Percentiles rank a stretch among this genome's conserved stretches.
phyloP scores from a whole-genome alignment of 2,888 invertebrate genomes.

The Herminia tarsipennalis region DNA sequence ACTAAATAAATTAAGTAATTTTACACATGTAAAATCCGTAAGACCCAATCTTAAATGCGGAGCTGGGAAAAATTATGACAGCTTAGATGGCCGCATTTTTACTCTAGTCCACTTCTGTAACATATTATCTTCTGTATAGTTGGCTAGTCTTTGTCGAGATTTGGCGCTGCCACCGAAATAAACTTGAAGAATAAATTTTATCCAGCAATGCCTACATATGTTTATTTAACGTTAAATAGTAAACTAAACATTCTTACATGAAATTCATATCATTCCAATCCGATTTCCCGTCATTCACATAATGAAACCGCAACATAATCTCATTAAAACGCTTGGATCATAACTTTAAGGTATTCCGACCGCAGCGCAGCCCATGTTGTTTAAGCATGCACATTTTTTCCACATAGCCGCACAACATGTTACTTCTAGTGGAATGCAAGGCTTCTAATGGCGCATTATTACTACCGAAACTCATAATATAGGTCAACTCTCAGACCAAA shows the following conservation, averaged over 20 bases:
- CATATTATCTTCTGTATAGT: too few species aligned
- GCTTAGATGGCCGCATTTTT: too few species aligned
- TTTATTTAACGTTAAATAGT: background rate
- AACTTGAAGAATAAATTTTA: background rate
- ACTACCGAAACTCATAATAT: conserved; percentile 20
- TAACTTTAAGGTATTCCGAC: background rate
- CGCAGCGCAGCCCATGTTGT: background rate
- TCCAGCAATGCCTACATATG: background rate
- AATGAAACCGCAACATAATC: background rate
- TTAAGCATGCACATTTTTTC: background rate
- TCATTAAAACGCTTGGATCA: background rate
- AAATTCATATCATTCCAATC: background rate
- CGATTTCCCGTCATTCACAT: background rate
- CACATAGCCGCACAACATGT: background rate
- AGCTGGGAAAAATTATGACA: too few species aligned
- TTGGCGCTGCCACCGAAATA: background rate
- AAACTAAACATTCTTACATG: background rate
- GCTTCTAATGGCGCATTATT: conserved; percentile 27
- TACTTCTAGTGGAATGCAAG: conserved; percentile 16
- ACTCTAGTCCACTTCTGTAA: too few species aligned
- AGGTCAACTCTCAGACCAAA: conserved; percentile 26
- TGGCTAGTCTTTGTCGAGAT: too few species aligned
- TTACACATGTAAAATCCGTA: too few species aligned
- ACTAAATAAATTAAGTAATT: too few species aligned
- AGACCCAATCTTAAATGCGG: too few species aligned